Base-by-base conservation (phyloP, 2,797 vertebrate species). In the Melopsittacus undulatus region DNA sequence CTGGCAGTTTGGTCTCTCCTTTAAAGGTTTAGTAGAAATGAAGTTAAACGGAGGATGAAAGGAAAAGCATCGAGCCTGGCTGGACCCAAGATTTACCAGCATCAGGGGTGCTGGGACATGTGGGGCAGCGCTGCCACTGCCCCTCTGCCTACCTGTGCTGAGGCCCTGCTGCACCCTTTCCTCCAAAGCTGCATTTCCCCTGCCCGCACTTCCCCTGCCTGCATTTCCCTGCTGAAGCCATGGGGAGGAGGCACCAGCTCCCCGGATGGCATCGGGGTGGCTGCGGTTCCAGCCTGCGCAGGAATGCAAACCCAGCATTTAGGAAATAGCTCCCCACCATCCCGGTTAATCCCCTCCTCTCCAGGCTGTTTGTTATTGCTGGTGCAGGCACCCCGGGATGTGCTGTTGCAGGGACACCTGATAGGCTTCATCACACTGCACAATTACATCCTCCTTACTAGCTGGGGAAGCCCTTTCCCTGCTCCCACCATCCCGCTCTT, bases 341-440 rank as follows among this genome's bases (percentile, higher is more conserved):
- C 88, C 85, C 76, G 48, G 83, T 56, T 94, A 91, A 93, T 92
- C 86, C 73, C 92, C 76, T 95, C 93, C 90, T 94, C 86, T 85
- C 64, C 6, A 52, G 77, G 90, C 83, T 94, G 92, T 88, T 94
- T 90, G 90, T 93, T 93, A 93, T 81, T 92, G 77, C 86, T 36
- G 57, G 74, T 5, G 80, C 74, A 87, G 69, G 83, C 70, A 19
- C 89, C 90, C 88, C 34, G 4, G 94, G 92, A 86, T 73, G 83
- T 18, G 14, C 90, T 93, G 74, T 81, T 74, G 3, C 86, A 91
- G 86, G 90, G 86, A 57, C 3, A 40, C 73, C 90, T 91, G 92
- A 61, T 88, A 86, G 88, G 43, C 80, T 88, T 88, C 74, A 40
- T 85, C 90, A 86, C 90, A 86, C 80, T 3, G 2, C 81, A 83